Conservation (phyloP, 2,888 invertebrate species). For the Troglohyphantes excavatus region DNA sequence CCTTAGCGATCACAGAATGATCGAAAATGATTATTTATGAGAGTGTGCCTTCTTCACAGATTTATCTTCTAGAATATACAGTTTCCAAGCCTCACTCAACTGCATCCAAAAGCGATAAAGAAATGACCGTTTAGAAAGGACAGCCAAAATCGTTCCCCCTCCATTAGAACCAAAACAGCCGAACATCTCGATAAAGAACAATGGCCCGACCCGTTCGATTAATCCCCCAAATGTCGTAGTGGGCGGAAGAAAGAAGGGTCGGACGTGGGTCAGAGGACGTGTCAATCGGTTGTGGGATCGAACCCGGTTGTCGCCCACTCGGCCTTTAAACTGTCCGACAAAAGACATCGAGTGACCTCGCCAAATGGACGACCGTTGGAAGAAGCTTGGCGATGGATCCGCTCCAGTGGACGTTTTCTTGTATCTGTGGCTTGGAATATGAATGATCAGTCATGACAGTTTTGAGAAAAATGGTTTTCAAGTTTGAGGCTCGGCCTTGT, state of each 20-base stretch:
- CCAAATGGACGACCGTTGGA: background rate
- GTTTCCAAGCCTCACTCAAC: background rate
- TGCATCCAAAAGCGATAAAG: background rate
- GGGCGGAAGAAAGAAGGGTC: constrained; percentile 14
- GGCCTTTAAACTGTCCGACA: background rate
- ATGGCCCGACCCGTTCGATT: constrained; percentile 49
- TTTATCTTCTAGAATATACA: too few relatives aligned
- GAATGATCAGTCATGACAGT: too few relatives aligned
- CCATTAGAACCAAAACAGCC: constrained; percentile 15
- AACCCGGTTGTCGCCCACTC: background rate
- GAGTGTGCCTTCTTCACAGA: too few relatives aligned
- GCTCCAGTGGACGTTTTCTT: background rate
- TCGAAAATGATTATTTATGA: too few relatives aligned
- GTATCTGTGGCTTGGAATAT: background rate
- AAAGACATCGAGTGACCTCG: background rate
- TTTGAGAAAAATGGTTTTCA: too few relatives aligned
- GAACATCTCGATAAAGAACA: constrained; percentile 30
- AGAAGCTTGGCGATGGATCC: background rate
- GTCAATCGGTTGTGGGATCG: constrained; percentile 4
- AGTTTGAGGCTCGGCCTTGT: too few relatives aligned
- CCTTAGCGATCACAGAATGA: too few relatives aligned
- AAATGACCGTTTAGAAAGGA: constrained; percentile 2
- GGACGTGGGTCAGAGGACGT: constrained; percentile 48
- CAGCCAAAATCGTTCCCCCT: constrained; percentile 1
- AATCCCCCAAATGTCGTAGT: constrained; percentile 50